Evolutionary conservation across 2,797 vertebrate species (phyloP).

Genomic region (Chaenodraco wilsoni): DNA sequence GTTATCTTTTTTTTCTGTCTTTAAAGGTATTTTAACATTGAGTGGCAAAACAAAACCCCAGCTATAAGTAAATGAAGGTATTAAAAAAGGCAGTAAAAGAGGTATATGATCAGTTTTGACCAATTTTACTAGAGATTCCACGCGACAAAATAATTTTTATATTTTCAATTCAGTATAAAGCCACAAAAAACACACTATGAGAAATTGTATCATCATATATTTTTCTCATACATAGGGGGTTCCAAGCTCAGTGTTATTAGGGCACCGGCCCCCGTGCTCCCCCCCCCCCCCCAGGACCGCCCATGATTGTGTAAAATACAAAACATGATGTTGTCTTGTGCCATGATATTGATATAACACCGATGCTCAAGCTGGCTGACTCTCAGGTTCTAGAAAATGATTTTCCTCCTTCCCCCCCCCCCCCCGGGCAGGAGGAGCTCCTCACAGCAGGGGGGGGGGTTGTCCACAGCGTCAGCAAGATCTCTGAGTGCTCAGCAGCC

Average conservation of each 20-base stretch:
- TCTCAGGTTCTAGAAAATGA: neutral
- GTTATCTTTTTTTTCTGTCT: neutral
- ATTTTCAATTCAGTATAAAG: too few species aligned
- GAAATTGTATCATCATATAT: too few species aligned
- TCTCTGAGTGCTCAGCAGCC: neutral
- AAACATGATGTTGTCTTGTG: neutral
- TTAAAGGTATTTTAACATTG: neutral
- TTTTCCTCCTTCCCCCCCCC: too few species aligned
- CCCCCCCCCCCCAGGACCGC: too few species aligned
- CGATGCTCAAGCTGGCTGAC: neutral
- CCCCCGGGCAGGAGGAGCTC: conserved; percentile 11
- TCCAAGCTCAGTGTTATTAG: too few species aligned
- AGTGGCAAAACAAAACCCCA: neutral
- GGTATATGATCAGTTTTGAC: too few species aligned
- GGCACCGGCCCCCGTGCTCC: too few species aligned
- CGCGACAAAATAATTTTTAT: too few species aligned
- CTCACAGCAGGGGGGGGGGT: neutral
- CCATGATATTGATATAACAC: neutral
- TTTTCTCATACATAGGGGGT: too few species aligned
- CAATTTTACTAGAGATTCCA: too few species aligned
- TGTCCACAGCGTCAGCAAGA: neutral
- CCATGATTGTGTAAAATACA: neutral
- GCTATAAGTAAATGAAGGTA: neutral
- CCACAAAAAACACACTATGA: too few species aligned
- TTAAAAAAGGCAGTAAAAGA: neutral